These are phyloP conservation scores for Ctenopoma multispine DNA, from an alignment of 2,797 vertebrate species.

Conservation along the genomic window DNA sequence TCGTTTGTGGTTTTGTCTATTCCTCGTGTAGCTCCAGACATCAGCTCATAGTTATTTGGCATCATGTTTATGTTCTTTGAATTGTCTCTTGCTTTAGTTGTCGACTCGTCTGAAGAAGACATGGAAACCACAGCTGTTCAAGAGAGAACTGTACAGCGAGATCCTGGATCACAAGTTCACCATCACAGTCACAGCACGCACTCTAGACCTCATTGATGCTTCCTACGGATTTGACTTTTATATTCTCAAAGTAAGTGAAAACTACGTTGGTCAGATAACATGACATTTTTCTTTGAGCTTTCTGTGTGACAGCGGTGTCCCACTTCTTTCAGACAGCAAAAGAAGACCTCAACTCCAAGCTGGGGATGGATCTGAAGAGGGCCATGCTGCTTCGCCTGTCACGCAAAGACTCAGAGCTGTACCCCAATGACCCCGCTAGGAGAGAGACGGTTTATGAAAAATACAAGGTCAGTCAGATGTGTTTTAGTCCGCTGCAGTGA, in stretches of 20 bases:
- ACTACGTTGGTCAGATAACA: neutral
- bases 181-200: conserved; percentile 89
- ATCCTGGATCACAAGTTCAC: conserved; percentile 91
- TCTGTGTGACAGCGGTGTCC: conserved; percentile 6
- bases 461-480: conserved; percentile 86
- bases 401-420: conserved; percentile 84
- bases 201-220: conserved; percentile 91
- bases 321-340: conserved; percentile 86
- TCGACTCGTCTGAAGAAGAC: conserved; percentile 86
- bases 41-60: too few relatives aligned
- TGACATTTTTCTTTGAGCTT: neutral
- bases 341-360: conserved; percentile 91
- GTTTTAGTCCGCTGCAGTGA: neutral
- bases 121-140: conserved; percentile 94
- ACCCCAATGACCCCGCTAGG: conserved; percentile 83
- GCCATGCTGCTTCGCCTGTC: conserved; percentile 93
- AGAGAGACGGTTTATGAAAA: conserved; percentile 88
- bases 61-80: neutral
- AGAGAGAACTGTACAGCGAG: conserved; percentile 93
- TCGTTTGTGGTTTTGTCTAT: too few relatives aligned
- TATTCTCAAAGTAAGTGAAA: conserved; percentile 88
- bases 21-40: neutral
- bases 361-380: conserved; percentile 95
- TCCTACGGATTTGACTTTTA: conserved; percentile 95
- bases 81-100: conserved; percentile 74